Base-by-base conservation (phyloP, 1,140 invertebrate species). In the Drosophila ohnishii region DNA sequence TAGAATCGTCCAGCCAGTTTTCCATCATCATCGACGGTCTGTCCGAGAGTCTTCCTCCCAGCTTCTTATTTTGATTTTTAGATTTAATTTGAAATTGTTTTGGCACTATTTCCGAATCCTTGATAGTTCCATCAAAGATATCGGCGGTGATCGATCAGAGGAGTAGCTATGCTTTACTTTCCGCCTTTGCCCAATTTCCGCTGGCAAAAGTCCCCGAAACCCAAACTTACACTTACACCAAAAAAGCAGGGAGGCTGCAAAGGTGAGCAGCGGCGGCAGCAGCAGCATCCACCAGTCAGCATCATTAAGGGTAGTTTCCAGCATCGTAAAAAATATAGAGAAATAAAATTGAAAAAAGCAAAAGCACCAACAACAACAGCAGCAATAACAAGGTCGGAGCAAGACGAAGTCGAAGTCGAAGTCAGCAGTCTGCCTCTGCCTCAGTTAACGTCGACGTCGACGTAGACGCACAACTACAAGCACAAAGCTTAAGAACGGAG, bases 231-330 rank as follows among this genome's bases (percentile, higher is more conserved):
- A 60, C 55, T 59, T 62, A 61, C 45, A 57, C n/a, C 19, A 11
- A 60, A 35, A 25, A 8, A 25, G 13, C 22, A 9, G 22, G 45
- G 45, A 53, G 39, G 35, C 47, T 35, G 58, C 22, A 61, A 25
- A 50, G 66, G 55, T 34, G 13, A 50, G 66, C 35, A 47, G 51
- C 35, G 25, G 32, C 30, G 10, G 39, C 25, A 11, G 40, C 16
- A 16, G 60, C 69, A 82, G 80, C 60, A 72, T 57, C 79, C 63
- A 83, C 63, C 66, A 76, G 80, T 67, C 66, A 67, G 79, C 84
- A 88, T 87, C 83, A 87, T 87, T 87, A 87, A 88, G 83, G 83
- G 83, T 87, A 87, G 83, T 87, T 87, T 87, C 67, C 57, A 87
- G 76, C 80, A 77, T 87, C 84, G 83, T 83, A 87, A 87, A 88